These are phyloP conservation scores for Lysandra bellargus DNA, from an alignment of 2,888 invertebrate species.

Conservation along the genomic window DNA sequence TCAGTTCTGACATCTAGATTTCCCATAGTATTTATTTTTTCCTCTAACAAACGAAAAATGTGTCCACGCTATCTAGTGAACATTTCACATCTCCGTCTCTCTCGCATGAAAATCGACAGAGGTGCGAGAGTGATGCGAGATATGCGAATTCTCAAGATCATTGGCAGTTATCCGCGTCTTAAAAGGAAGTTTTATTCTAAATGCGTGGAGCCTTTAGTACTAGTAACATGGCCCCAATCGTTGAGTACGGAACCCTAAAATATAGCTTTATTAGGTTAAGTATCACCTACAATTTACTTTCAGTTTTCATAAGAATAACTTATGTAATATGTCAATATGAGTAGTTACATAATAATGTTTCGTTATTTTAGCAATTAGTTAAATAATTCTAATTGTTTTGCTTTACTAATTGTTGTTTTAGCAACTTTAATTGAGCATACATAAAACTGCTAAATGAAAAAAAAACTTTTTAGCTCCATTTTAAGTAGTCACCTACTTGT, in stretches of 20 bases:
- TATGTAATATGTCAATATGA: conserved; percentile 20
- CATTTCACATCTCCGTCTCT: too few species aligned
- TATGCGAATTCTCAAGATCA: too few species aligned
- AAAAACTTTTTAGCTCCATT: not conserved
- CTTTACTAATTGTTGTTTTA: not conserved
- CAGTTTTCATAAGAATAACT: conserved; percentile 13
- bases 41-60: too few species aligned
- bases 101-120: too few species aligned
- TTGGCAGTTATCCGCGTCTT: too few species aligned
- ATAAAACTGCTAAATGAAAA: not conserved
- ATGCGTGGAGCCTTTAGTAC: too few species aligned
- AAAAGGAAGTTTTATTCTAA: too few species aligned
- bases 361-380: not conserved
- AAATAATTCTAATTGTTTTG: conserved; percentile 12
- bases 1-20: too few species aligned
- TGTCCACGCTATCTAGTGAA: too few species aligned
- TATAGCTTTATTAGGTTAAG: not conserved
- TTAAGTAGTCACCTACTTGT: not conserved
- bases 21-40: too few species aligned
- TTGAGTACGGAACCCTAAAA: not conserved
- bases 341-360: not conserved
- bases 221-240: not conserved
- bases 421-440: not conserved
- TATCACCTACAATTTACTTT: conserved; percentile 21
- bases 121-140: too few species aligned